A percentile compares a stretch with the other conserved stretches of the same genome.
Conservation (phyloP, 92 coral and sea anemone genomes). For the Meandrina meandrites region DNA sequence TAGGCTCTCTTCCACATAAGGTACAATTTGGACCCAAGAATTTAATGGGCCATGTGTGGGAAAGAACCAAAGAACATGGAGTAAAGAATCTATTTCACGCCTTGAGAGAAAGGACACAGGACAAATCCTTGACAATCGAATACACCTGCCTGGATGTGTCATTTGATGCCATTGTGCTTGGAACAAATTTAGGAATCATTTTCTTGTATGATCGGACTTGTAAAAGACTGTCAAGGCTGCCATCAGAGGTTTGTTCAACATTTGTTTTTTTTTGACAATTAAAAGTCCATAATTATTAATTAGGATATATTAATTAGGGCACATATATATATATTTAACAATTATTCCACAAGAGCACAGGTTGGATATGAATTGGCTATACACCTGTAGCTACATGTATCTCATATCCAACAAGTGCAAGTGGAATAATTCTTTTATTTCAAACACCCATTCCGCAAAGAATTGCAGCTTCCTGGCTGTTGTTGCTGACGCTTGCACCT, state of each 20-base stretch:
- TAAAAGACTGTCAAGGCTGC: slow-evolving; percentile 67
- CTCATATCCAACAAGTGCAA: too few relatives aligned
- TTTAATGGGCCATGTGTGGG: slow-evolving; percentile 71
- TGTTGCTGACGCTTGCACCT: too few relatives aligned
- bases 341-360: too few relatives aligned
- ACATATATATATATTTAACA: too few relatives aligned
- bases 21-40: slow-evolving; percentile 79
- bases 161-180: slow-evolving; percentile 78
- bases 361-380: too few relatives aligned
- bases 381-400: too few relatives aligned
- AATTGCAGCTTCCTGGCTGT: too few relatives aligned
- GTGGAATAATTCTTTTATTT: too few relatives aligned
- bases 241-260: slow-evolving; percentile 67
- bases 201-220: slow-evolving; percentile 78
- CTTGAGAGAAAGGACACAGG: slow-evolving; percentile 71
- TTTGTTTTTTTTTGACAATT: not conserved
- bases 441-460: too few relatives aligned
- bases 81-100: slow-evolving; percentile 65
- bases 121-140: slow-evolving; percentile 61
- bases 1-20: slow-evolving; percentile 57
- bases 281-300: too few relatives aligned
- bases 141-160: slow-evolving; percentile 92
- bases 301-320: too few relatives aligned
- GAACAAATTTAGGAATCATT: slow-evolving; percentile 81
- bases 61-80: slow-evolving; percentile 66